phyloP scores from a whole-genome alignment of 2,113 vertebrate genomes.

The Gymnorhina tibicen region DNA sequence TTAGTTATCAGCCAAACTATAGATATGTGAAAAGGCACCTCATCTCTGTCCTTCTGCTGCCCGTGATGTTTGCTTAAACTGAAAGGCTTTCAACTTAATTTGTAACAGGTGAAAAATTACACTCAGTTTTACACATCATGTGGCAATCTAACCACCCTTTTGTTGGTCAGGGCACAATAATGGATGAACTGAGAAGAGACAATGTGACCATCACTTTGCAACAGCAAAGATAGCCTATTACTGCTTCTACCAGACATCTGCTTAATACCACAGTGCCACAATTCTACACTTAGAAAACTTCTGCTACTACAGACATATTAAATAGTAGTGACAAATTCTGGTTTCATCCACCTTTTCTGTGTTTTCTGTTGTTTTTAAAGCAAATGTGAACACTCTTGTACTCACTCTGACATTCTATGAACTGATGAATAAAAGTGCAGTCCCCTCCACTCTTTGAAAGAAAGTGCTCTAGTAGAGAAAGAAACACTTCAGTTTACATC shows the following conservation, averaged over 20 bases:
- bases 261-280: not conserved
- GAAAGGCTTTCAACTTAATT: not conserved
- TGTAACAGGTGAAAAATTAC: not conserved
- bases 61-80: not conserved
- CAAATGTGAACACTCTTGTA: conserved; percentile 81
- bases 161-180: not conserved
- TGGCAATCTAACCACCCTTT: not conserved
- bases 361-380: conserved; percentile 41
- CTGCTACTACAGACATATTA: not conserved
- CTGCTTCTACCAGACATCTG: not conserved
- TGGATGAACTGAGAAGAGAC: not conserved
- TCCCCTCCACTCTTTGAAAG: conserved; percentile 95
- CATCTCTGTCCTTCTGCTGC: not conserved
- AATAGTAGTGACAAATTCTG: not conserved
- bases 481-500: conserved; percentile 78
- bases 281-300: not conserved
- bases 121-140: not conserved
- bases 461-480: conserved; percentile 95
- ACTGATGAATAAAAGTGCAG: conserved; percentile 93
- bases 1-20: not conserved
- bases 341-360: not conserved
- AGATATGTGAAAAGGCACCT: not conserved
- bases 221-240: not conserved
- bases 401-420: conserved; percentile 97
- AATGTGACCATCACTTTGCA: not conserved